These are phyloP conservation scores for Mirza zaza DNA, from an alignment of 2,113 vertebrate species.

Conservation along the genomic window DNA sequence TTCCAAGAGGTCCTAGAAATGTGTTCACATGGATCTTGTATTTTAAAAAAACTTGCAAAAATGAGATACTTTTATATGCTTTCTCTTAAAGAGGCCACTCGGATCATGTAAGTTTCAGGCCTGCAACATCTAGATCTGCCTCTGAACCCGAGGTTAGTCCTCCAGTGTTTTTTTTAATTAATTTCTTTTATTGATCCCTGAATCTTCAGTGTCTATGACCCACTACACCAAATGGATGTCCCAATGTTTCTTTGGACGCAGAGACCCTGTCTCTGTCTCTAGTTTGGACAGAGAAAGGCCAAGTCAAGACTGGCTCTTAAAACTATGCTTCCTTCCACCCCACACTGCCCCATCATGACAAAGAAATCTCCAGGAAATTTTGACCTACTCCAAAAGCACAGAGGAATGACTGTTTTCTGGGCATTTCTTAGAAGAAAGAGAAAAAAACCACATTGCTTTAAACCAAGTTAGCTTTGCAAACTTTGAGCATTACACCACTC, in stretches of 20 bases:
- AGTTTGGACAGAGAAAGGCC: background rate
- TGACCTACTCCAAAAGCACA: constrained; percentile 44
- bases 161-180: background rate
- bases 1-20: background rate
- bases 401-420: constrained; percentile 30
- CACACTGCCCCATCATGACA: background rate
- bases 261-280: background rate
- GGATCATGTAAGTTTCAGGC: background rate
- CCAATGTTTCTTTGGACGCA: background rate
- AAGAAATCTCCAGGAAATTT: constrained; percentile 48
- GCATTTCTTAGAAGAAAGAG: constrained; percentile 51
- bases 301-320: background rate
- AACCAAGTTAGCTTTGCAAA: background rate
- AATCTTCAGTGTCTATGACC: background rate
- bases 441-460: background rate
- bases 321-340: background rate
- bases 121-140: background rate
- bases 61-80: background rate
- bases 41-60: background rate
- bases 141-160: background rate
- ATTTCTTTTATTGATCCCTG: background rate
- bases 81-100: background rate
- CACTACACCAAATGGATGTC: background rate
- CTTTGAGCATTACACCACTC: background rate
- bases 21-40: background rate